phyloP scores from a whole-genome alignment of 2,113 vertebrate species.

The Hippocampus abdominalis region DNA sequence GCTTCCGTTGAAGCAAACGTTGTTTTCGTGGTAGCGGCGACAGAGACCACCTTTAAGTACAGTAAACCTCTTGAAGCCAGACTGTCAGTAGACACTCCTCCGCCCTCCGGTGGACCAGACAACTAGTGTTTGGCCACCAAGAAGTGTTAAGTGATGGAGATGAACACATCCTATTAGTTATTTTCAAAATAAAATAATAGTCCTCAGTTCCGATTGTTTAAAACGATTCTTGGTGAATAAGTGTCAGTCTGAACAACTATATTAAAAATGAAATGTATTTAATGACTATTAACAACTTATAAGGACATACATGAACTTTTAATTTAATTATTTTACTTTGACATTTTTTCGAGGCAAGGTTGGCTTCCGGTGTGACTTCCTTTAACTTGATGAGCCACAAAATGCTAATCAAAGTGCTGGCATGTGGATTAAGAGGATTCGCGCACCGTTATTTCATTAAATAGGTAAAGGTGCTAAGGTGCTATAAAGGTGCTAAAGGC shows the following conservation, averaged over 20 bases:
- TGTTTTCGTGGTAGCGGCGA: not conserved
- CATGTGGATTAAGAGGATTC: not conserved
- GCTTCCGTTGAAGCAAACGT: not conserved
- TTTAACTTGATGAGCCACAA: not conserved
- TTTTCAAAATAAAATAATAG: not conserved
- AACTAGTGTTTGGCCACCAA: not conserved
- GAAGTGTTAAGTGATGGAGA: not conserved
- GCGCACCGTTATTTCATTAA: not conserved
- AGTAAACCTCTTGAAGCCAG: not conserved
- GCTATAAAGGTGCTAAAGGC: not conserved
- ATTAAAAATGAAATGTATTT: not conserved
- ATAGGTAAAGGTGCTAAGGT: not conserved
- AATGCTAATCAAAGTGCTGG: conserved; percentile 2
- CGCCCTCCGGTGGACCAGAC: not conserved
- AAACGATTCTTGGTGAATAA: not conserved
- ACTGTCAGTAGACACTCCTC: not conserved
- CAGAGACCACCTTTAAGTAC: not conserved
- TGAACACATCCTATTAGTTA: no score
- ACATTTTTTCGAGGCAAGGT: no score
- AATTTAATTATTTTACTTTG: not conserved
- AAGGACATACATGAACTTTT: not conserved
- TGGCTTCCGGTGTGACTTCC: not conserved
- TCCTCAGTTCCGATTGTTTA: not conserved
- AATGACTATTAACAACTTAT: not conserved
- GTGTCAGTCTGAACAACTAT: not conserved